Evolutionary conservation across 2,888 invertebrate species (phyloP), one percentile per base, ranked within the genome.

Genomic region (Oxytorus armatus): DNA sequence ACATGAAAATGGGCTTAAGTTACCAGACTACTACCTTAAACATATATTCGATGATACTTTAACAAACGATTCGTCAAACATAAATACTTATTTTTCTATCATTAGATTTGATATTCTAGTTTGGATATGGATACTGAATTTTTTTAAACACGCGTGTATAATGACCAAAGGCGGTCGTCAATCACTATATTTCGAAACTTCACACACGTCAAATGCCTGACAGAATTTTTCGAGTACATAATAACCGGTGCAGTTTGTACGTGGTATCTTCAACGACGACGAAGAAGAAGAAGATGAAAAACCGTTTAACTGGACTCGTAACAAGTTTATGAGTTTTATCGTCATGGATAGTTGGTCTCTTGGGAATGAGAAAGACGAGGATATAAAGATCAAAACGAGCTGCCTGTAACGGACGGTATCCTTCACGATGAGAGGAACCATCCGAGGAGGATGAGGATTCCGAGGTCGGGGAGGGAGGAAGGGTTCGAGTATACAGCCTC

Each of bases 311-410:
- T 18, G 39, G 49, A 44, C n/a, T 49, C 21, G 57, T 36, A 66
- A 29, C 47, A 42, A 66, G 77, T 68, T 76, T 72, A 80, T 77
- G 68, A 47, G 44, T 72, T 65, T 75, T 72, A 75, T 23, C 42
- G 36, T 42, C 14, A 33, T 47, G 57, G 21, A 33, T 53, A 42
- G 61, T 23, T 16, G 49, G n/a, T 23, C 16, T 21, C 14, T n/a
- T 21, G 44, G 21, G 29, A 21, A 21, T 42, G 18, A 53, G 74
- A 47, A 36, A 11, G 36, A 57, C 16, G 66, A 36, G 47, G 33
- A 66, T 47, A n/a, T n/a, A 65, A 74, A 53, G 55, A 66, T 29
- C 47, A 39, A 57, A n/a, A 36, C 55, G 33, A 66, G 51, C 51
- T 33, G 29, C 18, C 21, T 47, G 39, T 42, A 73, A 73, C 29